Percentiles rank a stretch among this genome's conserved stretches.
Conservation (phyloP, 2,797 vertebrate genomes). For the Mus minutoides region DNA sequence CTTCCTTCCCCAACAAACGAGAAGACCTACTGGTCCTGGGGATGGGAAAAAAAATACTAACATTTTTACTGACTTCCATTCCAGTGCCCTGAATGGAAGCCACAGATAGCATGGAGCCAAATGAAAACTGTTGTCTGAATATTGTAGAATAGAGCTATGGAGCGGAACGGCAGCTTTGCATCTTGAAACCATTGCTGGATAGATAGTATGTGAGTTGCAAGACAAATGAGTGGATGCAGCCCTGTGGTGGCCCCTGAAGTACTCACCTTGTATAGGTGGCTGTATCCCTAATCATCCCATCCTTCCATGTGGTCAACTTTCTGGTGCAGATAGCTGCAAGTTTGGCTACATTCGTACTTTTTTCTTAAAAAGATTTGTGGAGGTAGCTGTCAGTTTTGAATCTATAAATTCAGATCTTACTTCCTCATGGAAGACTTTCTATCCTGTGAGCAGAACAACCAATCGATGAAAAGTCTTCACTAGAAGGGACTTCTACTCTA, state of each 20-base stretch:
- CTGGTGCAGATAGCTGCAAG: not conserved
- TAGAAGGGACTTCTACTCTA: not conserved
- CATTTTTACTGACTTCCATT: slow-evolving; percentile 30
- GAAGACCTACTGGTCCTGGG: not conserved
- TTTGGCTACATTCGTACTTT: not conserved
- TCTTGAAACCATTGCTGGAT: not conserved
- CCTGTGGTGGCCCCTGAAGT: not conserved
- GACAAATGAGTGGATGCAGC: not conserved
- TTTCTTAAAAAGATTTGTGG: not conserved
- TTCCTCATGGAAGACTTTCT: not conserved
- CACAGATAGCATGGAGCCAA: not conserved
- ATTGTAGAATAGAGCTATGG: not conserved
- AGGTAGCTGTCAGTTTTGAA: not conserved
- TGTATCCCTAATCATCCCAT: not conserved
- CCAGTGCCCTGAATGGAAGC: not conserved
- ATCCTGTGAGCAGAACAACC: not conserved
- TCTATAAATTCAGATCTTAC: slow-evolving; percentile 37
- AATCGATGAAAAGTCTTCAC: not conserved
- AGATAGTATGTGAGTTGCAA: not conserved
- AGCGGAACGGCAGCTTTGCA: not conserved
- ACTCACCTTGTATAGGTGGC: not conserved
- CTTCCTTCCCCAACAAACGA: not conserved
- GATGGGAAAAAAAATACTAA: not conserved
- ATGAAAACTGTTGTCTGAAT: not conserved
- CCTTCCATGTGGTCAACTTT: not conserved